Percentiles rank a stretch among this genome's conserved stretches.
phyloP scores from a whole-genome alignment of 1,140 invertebrate species.

The Globodera ellingtonae region DNA sequence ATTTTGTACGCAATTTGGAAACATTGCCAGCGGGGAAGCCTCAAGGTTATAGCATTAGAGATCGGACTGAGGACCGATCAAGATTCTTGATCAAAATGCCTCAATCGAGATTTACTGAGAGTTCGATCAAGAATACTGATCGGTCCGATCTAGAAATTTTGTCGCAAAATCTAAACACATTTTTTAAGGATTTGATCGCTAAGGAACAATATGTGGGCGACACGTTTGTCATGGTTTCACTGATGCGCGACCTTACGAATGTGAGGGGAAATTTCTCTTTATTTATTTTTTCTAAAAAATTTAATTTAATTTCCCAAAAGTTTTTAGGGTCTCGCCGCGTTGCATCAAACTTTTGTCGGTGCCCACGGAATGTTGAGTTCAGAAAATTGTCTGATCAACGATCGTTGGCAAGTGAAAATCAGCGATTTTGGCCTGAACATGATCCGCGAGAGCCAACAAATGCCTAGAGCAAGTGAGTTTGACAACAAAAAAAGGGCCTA shows the following conservation, averaged over 20 bases:
- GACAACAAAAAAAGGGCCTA: too few species aligned
- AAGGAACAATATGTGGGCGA: conserved; percentile 90
- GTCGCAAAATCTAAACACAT: not conserved
- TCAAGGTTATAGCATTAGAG: conserved; percentile 69
- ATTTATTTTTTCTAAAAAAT: not conserved
- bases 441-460: conserved; percentile 38
- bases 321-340: conserved; percentile 42
- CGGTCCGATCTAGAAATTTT: not conserved
- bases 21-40: conserved; percentile 79
- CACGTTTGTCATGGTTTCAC: conserved; percentile 87
- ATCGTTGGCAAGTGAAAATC: conserved; percentile 53
- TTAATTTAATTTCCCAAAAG: conserved; percentile 17
- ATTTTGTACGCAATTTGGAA: conserved; percentile 74
- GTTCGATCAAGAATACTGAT: too few species aligned
- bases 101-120: too few species aligned
- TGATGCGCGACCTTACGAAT: conserved; percentile 85
- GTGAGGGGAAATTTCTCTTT: conserved; percentile 67
- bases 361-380: conserved; percentile 42
- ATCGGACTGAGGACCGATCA: not conserved
- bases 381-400: conserved; percentile 48
- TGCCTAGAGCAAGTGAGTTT: conserved; percentile 42
- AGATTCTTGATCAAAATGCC: not conserved
- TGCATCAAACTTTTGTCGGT: conserved; percentile 34
- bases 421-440: conserved; percentile 48
- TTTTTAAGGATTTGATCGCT: conserved; percentile 79